Evolutionary conservation across 1,140 invertebrate species (phyloP).

Genomic region (Zaprionus africanus): DNA sequence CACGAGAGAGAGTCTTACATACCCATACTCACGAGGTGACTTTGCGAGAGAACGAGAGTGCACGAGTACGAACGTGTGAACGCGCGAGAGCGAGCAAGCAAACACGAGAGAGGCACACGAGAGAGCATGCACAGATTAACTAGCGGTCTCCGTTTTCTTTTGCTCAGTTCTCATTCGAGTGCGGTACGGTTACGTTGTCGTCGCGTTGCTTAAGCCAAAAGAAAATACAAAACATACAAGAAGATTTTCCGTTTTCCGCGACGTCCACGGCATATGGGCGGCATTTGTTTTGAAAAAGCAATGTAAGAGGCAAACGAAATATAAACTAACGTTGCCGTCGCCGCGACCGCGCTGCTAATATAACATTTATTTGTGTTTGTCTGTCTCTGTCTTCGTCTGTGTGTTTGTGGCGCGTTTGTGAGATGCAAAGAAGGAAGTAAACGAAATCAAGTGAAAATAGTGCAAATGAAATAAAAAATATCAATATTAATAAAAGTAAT

Average conservation of each 20-base stretch:
- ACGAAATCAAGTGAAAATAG: slow-evolving; percentile 68
- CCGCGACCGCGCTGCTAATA: slow-evolving; percentile 64
- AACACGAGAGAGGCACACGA: slow-evolving; percentile 13
- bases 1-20: slow-evolving; percentile 11
- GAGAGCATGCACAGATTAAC: slow-evolving; percentile 54
- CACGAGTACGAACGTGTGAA: slow-evolving; percentile 7
- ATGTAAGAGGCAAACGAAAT: slow-evolving; percentile 67
- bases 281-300: slow-evolving; percentile 80
- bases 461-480: slow-evolving; percentile 53
- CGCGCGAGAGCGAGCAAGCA: slow-evolving; percentile 22
- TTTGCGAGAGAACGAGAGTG: slow-evolving; percentile 31
- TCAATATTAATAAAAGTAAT: slow-evolving; percentile 52
- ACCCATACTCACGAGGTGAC: slow-evolving; percentile 14
- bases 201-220: slow-evolving; percentile 51
- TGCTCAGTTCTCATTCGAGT: slow-evolving; percentile 71
- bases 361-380: slow-evolving; percentile 47
- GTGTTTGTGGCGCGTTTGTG: slow-evolving; percentile 31
- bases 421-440: slow-evolving; percentile 51
- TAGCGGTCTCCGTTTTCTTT: slow-evolving; percentile 49
- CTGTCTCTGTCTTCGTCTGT: slow-evolving; percentile 33
- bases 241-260: slow-evolving; percentile 72
- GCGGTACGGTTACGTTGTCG: slow-evolving; percentile 67
- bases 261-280: slow-evolving; percentile 48
- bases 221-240: slow-evolving; percentile 51
- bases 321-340: slow-evolving; percentile 46